These are phyloP conservation scores for Lasius fuliginosus DNA, from an alignment of 2,888 invertebrate genomes.

Conservation along the genomic window DNA sequence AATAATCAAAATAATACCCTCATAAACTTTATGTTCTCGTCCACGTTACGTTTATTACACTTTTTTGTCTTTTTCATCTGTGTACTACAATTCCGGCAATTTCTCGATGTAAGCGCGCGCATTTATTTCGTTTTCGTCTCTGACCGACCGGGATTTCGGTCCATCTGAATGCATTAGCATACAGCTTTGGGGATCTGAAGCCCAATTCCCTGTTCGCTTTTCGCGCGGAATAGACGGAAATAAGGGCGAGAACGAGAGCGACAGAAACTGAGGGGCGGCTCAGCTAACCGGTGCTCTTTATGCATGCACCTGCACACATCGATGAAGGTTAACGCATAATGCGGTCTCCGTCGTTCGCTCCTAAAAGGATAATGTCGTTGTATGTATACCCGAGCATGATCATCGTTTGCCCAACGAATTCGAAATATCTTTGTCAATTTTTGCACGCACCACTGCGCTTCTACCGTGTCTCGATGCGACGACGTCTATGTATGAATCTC, in stretches of 20 bases:
- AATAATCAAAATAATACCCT: constrained; percentile 22
- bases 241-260: constrained; percentile 27
- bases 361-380: constrained; percentile 75
- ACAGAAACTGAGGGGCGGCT: constrained; percentile 47
- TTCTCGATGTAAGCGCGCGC: constrained; percentile 22
- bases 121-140: constrained; percentile 45
- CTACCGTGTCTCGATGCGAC: constrained; percentile 61
- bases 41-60: constrained; percentile 14
- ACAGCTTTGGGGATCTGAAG: constrained; percentile 14
- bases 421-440: constrained; percentile 76
- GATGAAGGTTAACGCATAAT: constrained; percentile 74
- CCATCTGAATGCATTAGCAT: constrained; percentile 40
- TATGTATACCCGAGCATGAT: constrained; percentile 59
- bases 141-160: constrained; percentile 37
- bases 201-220: constrained; percentile 42
- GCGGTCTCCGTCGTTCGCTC: constrained; percentile 56
- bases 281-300: constrained; percentile 64
- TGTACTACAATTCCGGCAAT: constrained; percentile 31
- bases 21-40: constrained; percentile 32
- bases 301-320: constrained; percentile 73
- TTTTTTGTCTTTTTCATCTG: background rate
- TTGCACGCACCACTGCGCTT: constrained; percentile 68
- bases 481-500: constrained; percentile 60
- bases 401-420: constrained; percentile 73
- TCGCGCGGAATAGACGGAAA: constrained; percentile 33